phyloP scores from a whole-genome alignment of 2,797 vertebrate genomes.

The Neosalanx taihuensis region DNA sequence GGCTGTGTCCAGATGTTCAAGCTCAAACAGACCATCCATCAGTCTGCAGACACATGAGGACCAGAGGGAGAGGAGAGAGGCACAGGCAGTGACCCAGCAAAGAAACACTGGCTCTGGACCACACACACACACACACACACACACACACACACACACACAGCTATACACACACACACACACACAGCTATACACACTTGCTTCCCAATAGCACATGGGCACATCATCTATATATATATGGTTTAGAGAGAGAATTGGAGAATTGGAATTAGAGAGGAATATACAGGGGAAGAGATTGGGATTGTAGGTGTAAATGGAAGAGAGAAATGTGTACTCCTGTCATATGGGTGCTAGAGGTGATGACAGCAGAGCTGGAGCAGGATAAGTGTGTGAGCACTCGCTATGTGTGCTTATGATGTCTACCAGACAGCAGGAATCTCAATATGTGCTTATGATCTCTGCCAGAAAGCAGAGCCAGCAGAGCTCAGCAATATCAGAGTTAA shows the following conservation, averaged over 20 bases:
- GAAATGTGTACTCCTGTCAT: conserved; percentile 25
- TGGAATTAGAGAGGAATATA: background rate
- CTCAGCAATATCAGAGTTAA: background rate
- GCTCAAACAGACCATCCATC: conserved; percentile 59
- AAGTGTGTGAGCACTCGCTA: background rate
- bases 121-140: conserved; percentile 10
- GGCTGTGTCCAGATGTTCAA: conserved; percentile 59
- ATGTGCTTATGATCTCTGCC: background rate
- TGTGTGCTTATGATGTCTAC: conserved; percentile 20
- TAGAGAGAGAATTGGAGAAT: background rate
- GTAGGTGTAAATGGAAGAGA: conserved; percentile 13
- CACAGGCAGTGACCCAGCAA: conserved; percentile 35
- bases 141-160: conserved; percentile 14
- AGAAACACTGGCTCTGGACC: conserved; percentile 3
- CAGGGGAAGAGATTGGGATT: conserved; percentile 1
- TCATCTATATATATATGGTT: background rate
- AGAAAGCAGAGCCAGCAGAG: conserved; percentile 29
- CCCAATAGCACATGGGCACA: background rate
- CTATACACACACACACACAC: background rate
- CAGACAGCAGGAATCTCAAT: conserved; percentile 16
- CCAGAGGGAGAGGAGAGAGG: conserved; percentile 18
- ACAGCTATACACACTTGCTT: background rate
- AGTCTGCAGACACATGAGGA: conserved; percentile 37
- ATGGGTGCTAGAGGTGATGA: conserved; percentile 34
- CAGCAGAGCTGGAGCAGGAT: background rate